Conservation (phyloP, 35 echinoderm and acorn worm species). For the Anneissia japonica region DNA sequence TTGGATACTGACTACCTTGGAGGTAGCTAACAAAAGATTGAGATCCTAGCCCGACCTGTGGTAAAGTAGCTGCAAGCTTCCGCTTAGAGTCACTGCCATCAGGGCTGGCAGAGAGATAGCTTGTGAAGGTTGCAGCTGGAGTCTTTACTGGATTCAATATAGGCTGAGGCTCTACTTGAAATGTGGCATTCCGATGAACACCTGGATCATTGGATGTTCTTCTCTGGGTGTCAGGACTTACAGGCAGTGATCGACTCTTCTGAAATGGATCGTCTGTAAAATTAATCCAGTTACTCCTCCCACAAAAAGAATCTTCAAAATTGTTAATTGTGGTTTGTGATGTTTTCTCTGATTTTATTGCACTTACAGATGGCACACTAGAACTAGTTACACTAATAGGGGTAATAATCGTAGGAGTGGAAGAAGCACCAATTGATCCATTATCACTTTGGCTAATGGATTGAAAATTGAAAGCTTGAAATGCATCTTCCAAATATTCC, state of each 20-base stretch:
- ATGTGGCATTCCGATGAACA: not conserved
- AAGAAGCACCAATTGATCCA: not conserved
- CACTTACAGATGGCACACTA: not conserved
- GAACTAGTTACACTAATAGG: too few species aligned
- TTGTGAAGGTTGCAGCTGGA: not conserved
- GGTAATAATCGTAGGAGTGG: not conserved
- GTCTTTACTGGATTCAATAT: too few species aligned
- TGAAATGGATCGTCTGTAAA: not conserved
- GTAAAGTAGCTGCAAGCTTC: not conserved
- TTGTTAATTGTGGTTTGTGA: not conserved
- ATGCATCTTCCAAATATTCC: not conserved
- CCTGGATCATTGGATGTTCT: not conserved
- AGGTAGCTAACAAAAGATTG: not conserved
- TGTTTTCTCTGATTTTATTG: not conserved
- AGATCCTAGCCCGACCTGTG: not conserved
- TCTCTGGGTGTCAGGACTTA: not conserved
- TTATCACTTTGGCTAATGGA: not conserved
- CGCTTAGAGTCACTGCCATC: not conserved
- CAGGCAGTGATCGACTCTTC: not conserved
- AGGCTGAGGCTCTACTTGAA: too few species aligned
- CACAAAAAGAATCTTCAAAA: not conserved
- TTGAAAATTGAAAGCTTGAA: not conserved
- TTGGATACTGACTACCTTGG: not conserved
- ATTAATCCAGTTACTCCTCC: not conserved
- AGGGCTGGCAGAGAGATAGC: not conserved